phyloP scores from a whole-genome alignment of 2,888 invertebrate species.

The Pycnomerus fuliginosus region DNA sequence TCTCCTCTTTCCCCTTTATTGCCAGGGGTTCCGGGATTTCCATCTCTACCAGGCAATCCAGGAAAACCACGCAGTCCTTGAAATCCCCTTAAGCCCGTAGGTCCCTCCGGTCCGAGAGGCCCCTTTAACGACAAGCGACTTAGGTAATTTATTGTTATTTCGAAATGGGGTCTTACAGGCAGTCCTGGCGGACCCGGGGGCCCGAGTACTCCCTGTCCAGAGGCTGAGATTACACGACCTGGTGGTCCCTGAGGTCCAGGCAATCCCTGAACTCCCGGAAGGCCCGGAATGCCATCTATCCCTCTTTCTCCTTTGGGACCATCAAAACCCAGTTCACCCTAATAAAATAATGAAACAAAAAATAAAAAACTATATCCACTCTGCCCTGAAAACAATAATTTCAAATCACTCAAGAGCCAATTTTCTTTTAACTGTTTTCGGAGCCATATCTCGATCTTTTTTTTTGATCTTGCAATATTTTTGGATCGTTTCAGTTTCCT shows the following conservation, averaged over 20 bases:
- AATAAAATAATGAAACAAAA: conserved; percentile 5
- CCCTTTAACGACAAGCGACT: conserved; percentile 17
- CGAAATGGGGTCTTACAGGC: conserved; percentile 14
- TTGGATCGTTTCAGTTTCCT: background rate
- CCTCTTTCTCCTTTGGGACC: conserved; percentile 53
- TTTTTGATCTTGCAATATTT: conserved; percentile 29
- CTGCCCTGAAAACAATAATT: background rate
- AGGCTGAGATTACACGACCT: conserved; percentile 27
- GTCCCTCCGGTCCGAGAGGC: conserved; percentile 31
- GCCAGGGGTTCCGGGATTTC: conserved; percentile 45
- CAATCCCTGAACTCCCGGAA: conserved; percentile 32
- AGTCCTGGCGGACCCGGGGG: conserved; percentile 47
- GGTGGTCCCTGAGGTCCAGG: conserved; percentile 31
- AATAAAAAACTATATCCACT: background rate
- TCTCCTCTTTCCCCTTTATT: conserved; percentile 48
- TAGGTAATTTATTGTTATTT: conserved; percentile 37
- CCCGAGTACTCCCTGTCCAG: conserved; percentile 40
- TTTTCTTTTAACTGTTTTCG: too few species aligned
- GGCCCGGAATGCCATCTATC: conserved; percentile 37
- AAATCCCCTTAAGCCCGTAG: conserved; percentile 29
- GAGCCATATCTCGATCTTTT: too few species aligned
- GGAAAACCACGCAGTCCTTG: conserved; percentile 45
- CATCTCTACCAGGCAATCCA: conserved; percentile 46
- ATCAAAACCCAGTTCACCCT: conserved; percentile 48
- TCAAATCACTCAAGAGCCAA: too few species aligned